Evolutionary conservation across 2,113 vertebrate genomes (phyloP), one percentile per base, ranked within the genome.

Genomic region (Pelmatolapia mariae): DNA sequence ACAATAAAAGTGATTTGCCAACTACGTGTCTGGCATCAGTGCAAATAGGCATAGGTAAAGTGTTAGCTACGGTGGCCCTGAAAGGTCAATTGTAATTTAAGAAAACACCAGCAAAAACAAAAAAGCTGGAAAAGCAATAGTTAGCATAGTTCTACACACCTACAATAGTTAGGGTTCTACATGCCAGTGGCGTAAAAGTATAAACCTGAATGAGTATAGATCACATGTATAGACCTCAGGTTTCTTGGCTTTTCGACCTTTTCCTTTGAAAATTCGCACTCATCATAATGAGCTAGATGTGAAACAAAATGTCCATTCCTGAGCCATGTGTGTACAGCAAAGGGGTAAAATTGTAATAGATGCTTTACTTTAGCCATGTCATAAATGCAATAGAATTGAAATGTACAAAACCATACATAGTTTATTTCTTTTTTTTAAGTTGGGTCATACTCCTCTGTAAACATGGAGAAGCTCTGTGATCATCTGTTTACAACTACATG

Each of bases 221-320:
- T 76, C 15, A 29, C 24, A 29, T 18, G 68, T 76, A 7, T 63
- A 63, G 31, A 63, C 18, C 10, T 36, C 33, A 3, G 10, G 61
- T 38, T 66, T 38, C 61, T 66, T 12, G 31, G 6, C 6, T 66
- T 66, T 66, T 38, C 4, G 0, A 66, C 31, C 61, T 38, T 1
- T 2, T n/a, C 18, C 1, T 63, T 11, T 33, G 59, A 63, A 63
- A 63, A 63, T 63, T 36, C 3, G 0, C 18, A 0, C 31, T 66
- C 0, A 66, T 36, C 31, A 66, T n/a, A 66, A 1, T 36, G 31
- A 63, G 31, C 18, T 63, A n/a, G 6, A n/a, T 2, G 4, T 66
- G 18, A 0, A 1, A 7, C 7, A 33, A 63, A n/a, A 3, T 5
- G 31, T 8, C 31, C 61, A 66, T 3, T 66, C 10, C 61, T 12